These are phyloP conservation scores for Drosophila tsacasi DNA, from an alignment of 1,140 invertebrate species.

Conservation along the genomic window DNA sequence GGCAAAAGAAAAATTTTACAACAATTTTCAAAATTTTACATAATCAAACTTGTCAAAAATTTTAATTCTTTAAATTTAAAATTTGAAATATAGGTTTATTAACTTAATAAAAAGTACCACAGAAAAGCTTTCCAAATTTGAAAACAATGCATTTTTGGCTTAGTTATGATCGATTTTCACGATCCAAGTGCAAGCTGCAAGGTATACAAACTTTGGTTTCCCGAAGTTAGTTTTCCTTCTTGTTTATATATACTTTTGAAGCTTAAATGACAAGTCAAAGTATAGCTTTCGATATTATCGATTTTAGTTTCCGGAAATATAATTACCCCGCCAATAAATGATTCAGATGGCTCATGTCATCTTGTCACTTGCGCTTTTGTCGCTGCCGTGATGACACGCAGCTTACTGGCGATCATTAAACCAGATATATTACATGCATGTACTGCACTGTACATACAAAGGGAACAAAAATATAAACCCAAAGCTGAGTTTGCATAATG, in stretches of 20 bases:
- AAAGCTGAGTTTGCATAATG: slow-evolving; percentile 64
- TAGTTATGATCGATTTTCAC: too few species aligned
- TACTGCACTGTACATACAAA: slow-evolving; percentile 13
- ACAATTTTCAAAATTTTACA: too few species aligned
- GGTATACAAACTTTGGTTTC: too few species aligned
- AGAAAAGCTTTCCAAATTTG: too few species aligned
- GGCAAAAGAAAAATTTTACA: too few species aligned
- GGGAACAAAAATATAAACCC: slow-evolving; percentile 37
- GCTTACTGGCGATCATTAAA: slow-evolving; percentile 38
- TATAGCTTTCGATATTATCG: slow-evolving; percentile 2
- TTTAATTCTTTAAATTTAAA: too few species aligned
- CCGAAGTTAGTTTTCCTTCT: too few species aligned
- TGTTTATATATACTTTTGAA: not conserved
- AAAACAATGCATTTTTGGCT: too few species aligned
- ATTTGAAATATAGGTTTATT: too few species aligned
- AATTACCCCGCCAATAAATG: slow-evolving; percentile 23
- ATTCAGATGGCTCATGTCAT: slow-evolving; percentile 27
- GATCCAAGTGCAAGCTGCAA: too few species aligned
- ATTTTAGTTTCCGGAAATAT: slow-evolving; percentile 16
- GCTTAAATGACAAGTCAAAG: not conserved
- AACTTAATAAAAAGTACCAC: too few species aligned
- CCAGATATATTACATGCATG: slow-evolving; percentile 20
- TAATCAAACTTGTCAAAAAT: too few species aligned
- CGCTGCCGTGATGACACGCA: slow-evolving; percentile 37
- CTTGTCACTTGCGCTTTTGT: slow-evolving; percentile 40